These are phyloP conservation scores for Medauroidea extradentata DNA, from an alignment of 1,140 invertebrate species.

Conservation along the genomic window DNA sequence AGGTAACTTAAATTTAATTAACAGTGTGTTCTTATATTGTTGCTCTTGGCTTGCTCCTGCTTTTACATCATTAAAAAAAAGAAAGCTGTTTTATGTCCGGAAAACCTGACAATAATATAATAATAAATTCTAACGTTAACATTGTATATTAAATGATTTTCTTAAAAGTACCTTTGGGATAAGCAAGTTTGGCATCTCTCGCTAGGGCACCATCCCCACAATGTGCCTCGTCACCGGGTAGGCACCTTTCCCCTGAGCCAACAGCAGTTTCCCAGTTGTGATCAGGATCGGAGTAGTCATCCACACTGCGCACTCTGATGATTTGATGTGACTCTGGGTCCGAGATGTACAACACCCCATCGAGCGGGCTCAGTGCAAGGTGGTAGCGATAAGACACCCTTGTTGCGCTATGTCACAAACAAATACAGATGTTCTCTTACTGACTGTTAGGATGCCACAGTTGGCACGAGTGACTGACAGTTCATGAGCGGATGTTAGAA, in stretches of 20 bases:
- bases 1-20: too few species aligned
- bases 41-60: too few species aligned
- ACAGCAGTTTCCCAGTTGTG: constrained; percentile 91
- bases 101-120: too few species aligned
- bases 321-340: constrained; percentile 94
- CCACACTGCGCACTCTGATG: constrained; percentile 79
- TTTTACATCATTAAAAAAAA: too few species aligned
- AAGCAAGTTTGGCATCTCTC: constrained; percentile 86
- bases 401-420: constrained; percentile 81
- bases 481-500: too few species aligned
- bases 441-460: too few species aligned
- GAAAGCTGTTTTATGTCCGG: too few species aligned
- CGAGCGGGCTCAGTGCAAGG: constrained; percentile 88
- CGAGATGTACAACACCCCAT: constrained; percentile 90
- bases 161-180: constrained; percentile 90
- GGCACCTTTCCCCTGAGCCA: constrained; percentile 89
- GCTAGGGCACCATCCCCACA: constrained; percentile 92
- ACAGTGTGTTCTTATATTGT: too few species aligned
- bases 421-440: too few species aligned
- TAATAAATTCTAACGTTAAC: too few species aligned
- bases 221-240: constrained; percentile 91
- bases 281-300: constrained; percentile 79
- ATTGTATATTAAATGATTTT: too few species aligned
- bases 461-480: too few species aligned
- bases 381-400: constrained; percentile 93